Percentiles rank a stretch among this genome's conserved stretches.
These are phyloP conservation scores for Chloropsis cyanopogon DNA, from an alignment of 2,113 vertebrate species.

Conservation along the genomic window DNA sequence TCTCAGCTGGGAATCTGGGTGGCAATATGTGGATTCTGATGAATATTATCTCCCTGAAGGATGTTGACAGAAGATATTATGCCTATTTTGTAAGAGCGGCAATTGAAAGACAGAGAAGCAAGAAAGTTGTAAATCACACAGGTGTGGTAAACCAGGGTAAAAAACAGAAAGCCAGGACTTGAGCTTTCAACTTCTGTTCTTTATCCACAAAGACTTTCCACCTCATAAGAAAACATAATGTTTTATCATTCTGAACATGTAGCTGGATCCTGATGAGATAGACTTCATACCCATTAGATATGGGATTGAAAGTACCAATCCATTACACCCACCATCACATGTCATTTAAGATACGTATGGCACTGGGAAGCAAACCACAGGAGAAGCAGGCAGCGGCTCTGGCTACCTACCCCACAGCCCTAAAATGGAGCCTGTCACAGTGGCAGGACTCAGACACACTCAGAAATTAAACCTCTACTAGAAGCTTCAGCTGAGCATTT, in stretches of 20 bases:
- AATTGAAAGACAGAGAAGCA: background rate
- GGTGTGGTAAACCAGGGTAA: background rate
- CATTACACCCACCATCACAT: background rate
- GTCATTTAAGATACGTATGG: background rate
- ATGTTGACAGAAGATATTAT: background rate
- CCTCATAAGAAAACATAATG: background rate
- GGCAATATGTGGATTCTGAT: background rate
- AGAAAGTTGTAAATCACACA: background rate
- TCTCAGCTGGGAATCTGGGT: background rate
- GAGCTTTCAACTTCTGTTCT: background rate
- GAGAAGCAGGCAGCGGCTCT: background rate
- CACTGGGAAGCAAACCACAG: background rate
- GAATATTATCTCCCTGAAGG: background rate
- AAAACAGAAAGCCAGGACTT: background rate
- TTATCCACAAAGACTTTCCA: background rate
- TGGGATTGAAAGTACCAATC: background rate
- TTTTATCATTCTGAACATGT: background rate
- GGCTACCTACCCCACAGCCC: background rate
- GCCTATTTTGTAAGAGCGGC: background rate
- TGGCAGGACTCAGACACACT: background rate
- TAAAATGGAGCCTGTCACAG: background rate
- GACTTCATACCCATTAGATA: background rate
- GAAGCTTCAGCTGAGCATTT: background rate
- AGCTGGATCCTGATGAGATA: background rate
- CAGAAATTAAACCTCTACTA: background rate